Base-by-base conservation (phyloP, 2,888 invertebrate species). In the Scaptomyza caliginosa region DNA sequence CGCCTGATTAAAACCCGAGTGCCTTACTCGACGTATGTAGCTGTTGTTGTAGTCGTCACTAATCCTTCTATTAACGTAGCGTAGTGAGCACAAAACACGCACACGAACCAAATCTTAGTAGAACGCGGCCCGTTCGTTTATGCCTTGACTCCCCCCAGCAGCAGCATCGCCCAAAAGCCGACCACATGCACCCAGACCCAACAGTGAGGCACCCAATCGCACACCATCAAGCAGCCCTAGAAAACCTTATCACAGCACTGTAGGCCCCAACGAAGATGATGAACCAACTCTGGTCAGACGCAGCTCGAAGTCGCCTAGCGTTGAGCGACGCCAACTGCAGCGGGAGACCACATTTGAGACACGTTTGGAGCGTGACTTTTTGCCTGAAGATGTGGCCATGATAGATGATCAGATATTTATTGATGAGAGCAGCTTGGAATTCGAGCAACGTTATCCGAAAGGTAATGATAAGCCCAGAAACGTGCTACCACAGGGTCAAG, bases 281-380 rank as follows among this genome's bases (percentile, higher is more conserved):
- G 49, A 70, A 49, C 77, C 60, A 2, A 55, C 23, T 7, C 55
- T 56, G 24, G 56, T 45, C 17, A 68, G 71, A 40, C 76, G 76
- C 13, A 86, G 67, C 50, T 75, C 86, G 42, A 83, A 83, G 51
- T 73, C 82, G 24, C 75, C 79, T 2, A 83, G 66, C 62, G 67
- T 78, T 55, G 86, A 86, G 48, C 77, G 80, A 73, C 84, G 79
- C 38, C 74, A 80, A 36, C 73, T 84, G 43, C 69, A 75, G 59
- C 77, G 88, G 36, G 86, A 89, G 54, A 77, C 77, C 3, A 86
- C 79, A 17, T 84, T 89, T 36, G 89, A 89, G 52, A 77, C 48
- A 26, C 40, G 40, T 5, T 42, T 52, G 13, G 52, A 81, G 26
- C 77, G 69, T n/a, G 49, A 46, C 6, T 64, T 68, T 17, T 21